A percentile compares a stretch with the other conserved stretches of the same genome.
Conservation (phyloP, 1,140 invertebrate genomes). For the Drosophila leontia region DNA sequence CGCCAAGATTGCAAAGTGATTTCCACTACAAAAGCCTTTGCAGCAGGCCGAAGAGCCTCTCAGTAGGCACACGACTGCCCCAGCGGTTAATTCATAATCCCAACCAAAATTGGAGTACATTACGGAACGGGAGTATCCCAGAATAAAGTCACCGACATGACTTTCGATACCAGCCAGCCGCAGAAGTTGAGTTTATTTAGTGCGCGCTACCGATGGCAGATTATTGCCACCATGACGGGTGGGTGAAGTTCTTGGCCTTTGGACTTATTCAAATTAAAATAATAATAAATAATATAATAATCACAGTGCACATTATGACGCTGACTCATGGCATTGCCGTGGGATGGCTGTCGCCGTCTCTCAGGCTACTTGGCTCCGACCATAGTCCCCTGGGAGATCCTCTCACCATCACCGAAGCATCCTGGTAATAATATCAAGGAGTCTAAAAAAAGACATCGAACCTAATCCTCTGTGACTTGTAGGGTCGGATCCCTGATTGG, state of each 20-base stretch:
- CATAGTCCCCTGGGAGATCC: conserved; percentile 46
- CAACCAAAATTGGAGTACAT: conserved; percentile 12
- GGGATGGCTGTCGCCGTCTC: conserved; percentile 67
- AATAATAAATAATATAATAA: background rate
- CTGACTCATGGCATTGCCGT: conserved; percentile 64
- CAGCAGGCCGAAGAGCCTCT: conserved; percentile 20
- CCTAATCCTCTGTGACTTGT: background rate
- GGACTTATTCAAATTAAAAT: background rate
- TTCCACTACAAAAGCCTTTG: conserved; percentile 60
- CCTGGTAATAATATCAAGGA: conserved; percentile 37
- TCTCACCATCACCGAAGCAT: conserved; percentile 64
- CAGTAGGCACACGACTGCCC: conserved; percentile 48
- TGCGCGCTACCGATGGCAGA: conserved; percentile 66
- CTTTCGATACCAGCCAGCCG: conserved; percentile 15
- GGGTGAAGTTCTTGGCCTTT: conserved; percentile 20
- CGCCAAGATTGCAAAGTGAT: conserved; percentile 48
- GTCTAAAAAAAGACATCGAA: too few relatives aligned
- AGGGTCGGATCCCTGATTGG: conserved; percentile 69
- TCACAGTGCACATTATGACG: conserved; percentile 70
- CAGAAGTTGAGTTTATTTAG: conserved; percentile 60
- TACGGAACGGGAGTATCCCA: background rate
- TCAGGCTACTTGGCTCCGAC: conserved; percentile 52
- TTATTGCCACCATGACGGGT: conserved; percentile 73
- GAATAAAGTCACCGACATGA: conserved; percentile 42
- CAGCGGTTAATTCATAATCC: conserved; percentile 7